Percentiles rank a stretch among this genome's conserved stretches.
Conservation (phyloP, 2,888 invertebrate genomes). For the Drosophila atroscutellata region DNA sequence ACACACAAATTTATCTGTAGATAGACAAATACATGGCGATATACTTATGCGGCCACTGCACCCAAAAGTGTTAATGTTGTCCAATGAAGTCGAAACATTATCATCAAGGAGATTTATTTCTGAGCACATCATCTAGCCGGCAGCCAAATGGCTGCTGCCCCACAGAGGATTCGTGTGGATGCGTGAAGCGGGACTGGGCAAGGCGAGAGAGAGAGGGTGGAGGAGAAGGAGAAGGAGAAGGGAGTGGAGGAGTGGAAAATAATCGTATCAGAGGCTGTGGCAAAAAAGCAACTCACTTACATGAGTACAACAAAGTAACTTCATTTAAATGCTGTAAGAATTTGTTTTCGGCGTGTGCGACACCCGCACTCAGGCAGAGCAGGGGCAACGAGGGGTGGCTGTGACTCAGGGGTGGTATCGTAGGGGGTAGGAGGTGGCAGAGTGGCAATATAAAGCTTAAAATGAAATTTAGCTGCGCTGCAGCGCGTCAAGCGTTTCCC, state of each 20-base stretch:
- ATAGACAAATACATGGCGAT: constrained; percentile 3
- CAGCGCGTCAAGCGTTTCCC: constrained; percentile 44
- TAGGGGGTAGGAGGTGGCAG: not conserved
- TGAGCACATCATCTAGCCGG: constrained; percentile 33
- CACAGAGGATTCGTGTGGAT: constrained; percentile 26
- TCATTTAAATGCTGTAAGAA: constrained; percentile 81
- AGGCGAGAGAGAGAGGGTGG: not conserved
- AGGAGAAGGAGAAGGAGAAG: not conserved
- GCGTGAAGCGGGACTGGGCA: constrained; percentile 15
- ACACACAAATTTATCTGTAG: not conserved
- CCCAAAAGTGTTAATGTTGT: constrained; percentile 30
- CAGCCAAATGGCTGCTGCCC: constrained; percentile 31
- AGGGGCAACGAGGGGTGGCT: not conserved
- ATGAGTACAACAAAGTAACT: constrained; percentile 73
- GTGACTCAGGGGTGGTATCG: not conserved
- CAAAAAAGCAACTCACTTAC: constrained; percentile 54
- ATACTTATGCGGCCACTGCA: constrained; percentile 2
- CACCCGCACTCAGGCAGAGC: constrained; percentile 36
- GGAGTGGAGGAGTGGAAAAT: not conserved
- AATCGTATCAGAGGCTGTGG: constrained; percentile 48
- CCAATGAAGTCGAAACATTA: constrained; percentile 30
- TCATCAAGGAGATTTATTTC: constrained; percentile 36
- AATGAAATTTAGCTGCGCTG: constrained; percentile 53
- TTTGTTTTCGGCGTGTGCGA: constrained; percentile 75
- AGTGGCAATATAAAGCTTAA: constrained; percentile 61